Conservation (phyloP, 2,888 invertebrate species). For the Leucoptera coffeella region DNA sequence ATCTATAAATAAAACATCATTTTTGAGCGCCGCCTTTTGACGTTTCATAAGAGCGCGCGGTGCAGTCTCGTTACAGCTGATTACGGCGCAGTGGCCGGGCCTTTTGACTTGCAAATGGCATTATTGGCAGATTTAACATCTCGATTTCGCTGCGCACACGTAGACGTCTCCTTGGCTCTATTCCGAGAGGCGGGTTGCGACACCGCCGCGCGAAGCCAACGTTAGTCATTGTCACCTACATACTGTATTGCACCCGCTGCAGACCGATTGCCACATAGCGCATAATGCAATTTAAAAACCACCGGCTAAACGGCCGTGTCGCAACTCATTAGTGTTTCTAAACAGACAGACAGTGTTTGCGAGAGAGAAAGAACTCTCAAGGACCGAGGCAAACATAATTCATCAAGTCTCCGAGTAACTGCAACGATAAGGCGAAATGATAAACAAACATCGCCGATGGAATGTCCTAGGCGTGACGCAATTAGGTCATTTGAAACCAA, state of each 20-base stretch:
- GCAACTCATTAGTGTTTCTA: neutral
- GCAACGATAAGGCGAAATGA: too few relatives aligned
- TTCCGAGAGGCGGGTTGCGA: slow-evolving; percentile 19
- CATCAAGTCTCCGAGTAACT: too few relatives aligned
- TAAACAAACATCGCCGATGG: slow-evolving; percentile 15
- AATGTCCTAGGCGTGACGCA: slow-evolving; percentile 33
- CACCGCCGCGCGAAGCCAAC: slow-evolving; percentile 27
- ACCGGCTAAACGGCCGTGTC: neutral
- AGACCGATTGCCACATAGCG: slow-evolving; percentile 7
- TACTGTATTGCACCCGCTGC: slow-evolving; percentile 17
- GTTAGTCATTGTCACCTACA: slow-evolving; percentile 36
- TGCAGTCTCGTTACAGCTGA: too few relatives aligned
- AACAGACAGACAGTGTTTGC: slow-evolving; percentile 1
- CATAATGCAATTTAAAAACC: slow-evolving; percentile 2
- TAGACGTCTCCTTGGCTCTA: slow-evolving; percentile 34
- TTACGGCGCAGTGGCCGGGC: too few relatives aligned
- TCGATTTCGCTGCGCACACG: slow-evolving; percentile 12
- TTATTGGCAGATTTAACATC: slow-evolving; percentile 1
- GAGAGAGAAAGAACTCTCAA: too few relatives aligned
- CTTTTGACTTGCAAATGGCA: too few relatives aligned
- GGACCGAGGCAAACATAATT: too few relatives aligned
- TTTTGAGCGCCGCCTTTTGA: too few relatives aligned
- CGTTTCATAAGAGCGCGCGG: too few relatives aligned
- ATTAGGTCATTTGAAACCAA: slow-evolving; percentile 39
- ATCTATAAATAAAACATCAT: too few relatives aligned